These are phyloP conservation scores for Holothuria glaberrima DNA, from an alignment of 35 echinoderm and acorn worm genomes.

Conservation along the genomic window DNA sequence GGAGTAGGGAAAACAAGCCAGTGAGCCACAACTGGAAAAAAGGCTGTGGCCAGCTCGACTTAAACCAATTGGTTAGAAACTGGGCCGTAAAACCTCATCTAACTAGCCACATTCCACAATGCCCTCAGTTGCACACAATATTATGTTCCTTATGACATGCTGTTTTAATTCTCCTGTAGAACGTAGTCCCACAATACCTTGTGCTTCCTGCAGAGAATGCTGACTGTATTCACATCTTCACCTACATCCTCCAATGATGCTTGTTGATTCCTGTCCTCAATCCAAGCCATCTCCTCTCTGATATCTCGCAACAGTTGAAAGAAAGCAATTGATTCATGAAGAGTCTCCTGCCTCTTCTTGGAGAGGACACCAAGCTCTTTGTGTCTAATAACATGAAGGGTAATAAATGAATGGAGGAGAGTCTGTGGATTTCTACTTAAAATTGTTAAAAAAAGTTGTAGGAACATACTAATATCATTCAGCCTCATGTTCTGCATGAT, in stretches of 20 bases:
- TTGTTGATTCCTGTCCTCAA: conserved; percentile 70
- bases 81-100: too few species aligned
- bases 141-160: too few species aligned
- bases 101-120: too few species aligned
- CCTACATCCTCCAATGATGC: conserved; percentile 66
- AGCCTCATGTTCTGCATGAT: too few species aligned
- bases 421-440: neutral
- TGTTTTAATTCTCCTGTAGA: too few species aligned
- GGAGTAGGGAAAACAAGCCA: too few species aligned
- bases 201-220: conserved; percentile 79
- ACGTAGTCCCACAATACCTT: conserved; percentile 46
- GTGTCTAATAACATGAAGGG: conserved; percentile 44
- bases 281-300: conserved; percentile 94
- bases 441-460: too few species aligned
- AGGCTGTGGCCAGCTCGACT: too few species aligned
- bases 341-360: conserved; percentile 33
- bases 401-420: neutral
- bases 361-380: conserved; percentile 59
- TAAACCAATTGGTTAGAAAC: too few species aligned
- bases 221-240: conserved; percentile 69
- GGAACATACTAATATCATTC: too few species aligned
- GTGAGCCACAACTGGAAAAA: too few species aligned
- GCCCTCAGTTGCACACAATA: neutral
- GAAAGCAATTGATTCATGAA: conserved; percentile 65
- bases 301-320: conserved; percentile 80